Percentiles rank a stretch among this genome's conserved stretches.
These are phyloP conservation scores for Latrodectus elegans DNA, from an alignment of 2,888 invertebrate species.

Conservation along the genomic window DNA sequence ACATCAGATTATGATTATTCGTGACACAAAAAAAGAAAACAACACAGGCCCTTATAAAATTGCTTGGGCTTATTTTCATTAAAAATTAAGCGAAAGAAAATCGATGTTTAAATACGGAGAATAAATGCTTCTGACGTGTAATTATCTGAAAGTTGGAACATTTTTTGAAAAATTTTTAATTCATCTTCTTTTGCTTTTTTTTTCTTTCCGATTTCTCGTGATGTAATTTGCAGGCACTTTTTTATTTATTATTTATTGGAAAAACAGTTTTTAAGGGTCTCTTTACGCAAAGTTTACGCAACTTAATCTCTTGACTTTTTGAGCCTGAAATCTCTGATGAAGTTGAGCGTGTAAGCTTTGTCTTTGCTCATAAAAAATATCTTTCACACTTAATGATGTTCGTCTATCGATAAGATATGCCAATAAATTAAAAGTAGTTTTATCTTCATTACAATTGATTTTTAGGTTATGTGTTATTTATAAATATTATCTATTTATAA, in stretches of 20 bases:
- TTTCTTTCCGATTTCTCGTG: conserved; percentile 7
- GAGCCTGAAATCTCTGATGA: conserved; percentile 27
- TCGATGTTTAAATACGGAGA: conserved; percentile 51
- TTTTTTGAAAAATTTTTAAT: conserved; percentile 27
- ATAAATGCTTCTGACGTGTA: conserved; percentile 59
- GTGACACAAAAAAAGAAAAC: conserved; percentile 22
- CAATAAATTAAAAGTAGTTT: neutral
- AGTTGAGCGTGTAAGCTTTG: conserved; percentile 31
- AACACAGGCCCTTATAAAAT: conserved; percentile 32
- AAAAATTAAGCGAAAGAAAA: conserved; percentile 41
- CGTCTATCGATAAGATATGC: neutral
- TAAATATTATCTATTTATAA: too few species aligned
- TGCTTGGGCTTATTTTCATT: conserved; percentile 40
- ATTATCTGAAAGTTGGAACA: conserved; percentile 53
- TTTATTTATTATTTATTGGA: conserved; percentile 29
- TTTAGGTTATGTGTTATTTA: neutral
- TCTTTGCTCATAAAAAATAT: conserved; percentile 27
- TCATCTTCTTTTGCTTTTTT: conserved; percentile 8
- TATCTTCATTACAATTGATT: neutral
- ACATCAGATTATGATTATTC: conserved; percentile 61
- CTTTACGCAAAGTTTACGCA: conserved; percentile 35
- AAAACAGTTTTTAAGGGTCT: conserved; percentile 37
- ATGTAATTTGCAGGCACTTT: conserved; percentile 16
- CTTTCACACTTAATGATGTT: conserved; percentile 13
- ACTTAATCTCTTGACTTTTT: conserved; percentile 50